Base-by-base conservation (phyloP, 2,888 invertebrate species). In the Megalurothrips usitatus region DNA sequence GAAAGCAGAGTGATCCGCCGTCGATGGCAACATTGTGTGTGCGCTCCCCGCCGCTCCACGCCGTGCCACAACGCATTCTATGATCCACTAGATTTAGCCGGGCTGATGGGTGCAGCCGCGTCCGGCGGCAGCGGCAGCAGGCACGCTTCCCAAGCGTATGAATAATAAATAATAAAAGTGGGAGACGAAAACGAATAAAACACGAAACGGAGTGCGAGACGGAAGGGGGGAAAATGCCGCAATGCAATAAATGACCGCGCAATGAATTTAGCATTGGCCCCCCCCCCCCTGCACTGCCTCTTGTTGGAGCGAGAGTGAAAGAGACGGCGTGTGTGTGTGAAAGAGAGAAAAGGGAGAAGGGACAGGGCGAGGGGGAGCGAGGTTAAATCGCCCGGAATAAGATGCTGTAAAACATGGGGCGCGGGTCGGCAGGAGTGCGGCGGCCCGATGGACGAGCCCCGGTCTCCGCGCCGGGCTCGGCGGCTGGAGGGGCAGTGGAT, bases 361-460 rank as follows among this genome's bases (percentile, higher is more conserved):
- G 58, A 58, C 6, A 58, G 12, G n/a, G 14, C 1, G 68, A 11
- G 68, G 23, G 68, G 23, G 26, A 9, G 68, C 8, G n/a, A 26
- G 10, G 68, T 75, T 75, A 75, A 75, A 75, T 75, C 68, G 68
- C 23, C 23, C 68, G 68, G 68, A 75, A 75, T 75, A 75, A 75
- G 68, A 75, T 26, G 68, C 68, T 75, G 68, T 75, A 75, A 75
- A 75, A 75, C 68, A 75, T 75, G 68, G 68, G 26, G 68, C 68
- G 23, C 12, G 23, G 23, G 68, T 75, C 23, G 26, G 68, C 68
- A 75, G 26, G 23, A 75, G 68, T 75, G 68, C 26, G 23, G 4
- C 11, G 68, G 26, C 23, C 68, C 26, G 68, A 75, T 26, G 68
- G 26, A 75, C 23, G 68, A 26, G 26, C 9, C n/a, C n/a, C n/a